phyloP scores from a whole-genome alignment of 1,140 invertebrate genomes.

The Zophobas morio region DNA sequence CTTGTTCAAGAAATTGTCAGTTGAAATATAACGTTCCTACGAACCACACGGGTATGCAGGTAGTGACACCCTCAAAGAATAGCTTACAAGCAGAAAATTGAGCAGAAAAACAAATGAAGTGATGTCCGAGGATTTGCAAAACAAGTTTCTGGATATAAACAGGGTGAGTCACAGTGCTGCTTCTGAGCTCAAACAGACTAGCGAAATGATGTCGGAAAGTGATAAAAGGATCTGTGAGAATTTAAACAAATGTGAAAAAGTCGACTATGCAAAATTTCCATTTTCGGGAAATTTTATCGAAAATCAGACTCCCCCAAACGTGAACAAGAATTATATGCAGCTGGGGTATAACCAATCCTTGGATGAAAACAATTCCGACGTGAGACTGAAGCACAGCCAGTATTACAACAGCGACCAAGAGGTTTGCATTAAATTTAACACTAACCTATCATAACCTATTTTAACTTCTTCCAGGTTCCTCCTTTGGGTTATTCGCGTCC shows the following conservation, averaged over 20 bases:
- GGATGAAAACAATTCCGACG: not conserved
- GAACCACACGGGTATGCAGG: too few relatives aligned
- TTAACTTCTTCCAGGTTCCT: not conserved
- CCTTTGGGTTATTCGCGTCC: conserved; percentile 7
- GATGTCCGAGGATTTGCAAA: conserved; percentile 17
- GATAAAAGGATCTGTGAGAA: not conserved
- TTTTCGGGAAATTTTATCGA: not conserved
- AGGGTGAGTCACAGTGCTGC: conserved; percentile 1
- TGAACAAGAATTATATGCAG: not conserved
- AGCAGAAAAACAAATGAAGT: too few relatives aligned
- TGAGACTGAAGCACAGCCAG: not conserved
- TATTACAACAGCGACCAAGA: not conserved
- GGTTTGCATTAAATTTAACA: not conserved
- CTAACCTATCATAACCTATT: not conserved
- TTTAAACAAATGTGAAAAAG: not conserved
- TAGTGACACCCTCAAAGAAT: not conserved
- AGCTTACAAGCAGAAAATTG: not conserved
- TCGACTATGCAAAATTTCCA: not conserved
- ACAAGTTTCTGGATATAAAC: not conserved
- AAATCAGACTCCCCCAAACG: not conserved
- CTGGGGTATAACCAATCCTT: not conserved
- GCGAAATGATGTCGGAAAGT: not conserved
- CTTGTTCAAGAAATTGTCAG: conserved; percentile 30
- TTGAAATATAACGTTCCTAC: not conserved
- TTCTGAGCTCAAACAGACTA: not conserved